Evolutionary conservation across 2,888 invertebrate species (phyloP).

Genomic region (Pristionchus arcanus): DNA sequence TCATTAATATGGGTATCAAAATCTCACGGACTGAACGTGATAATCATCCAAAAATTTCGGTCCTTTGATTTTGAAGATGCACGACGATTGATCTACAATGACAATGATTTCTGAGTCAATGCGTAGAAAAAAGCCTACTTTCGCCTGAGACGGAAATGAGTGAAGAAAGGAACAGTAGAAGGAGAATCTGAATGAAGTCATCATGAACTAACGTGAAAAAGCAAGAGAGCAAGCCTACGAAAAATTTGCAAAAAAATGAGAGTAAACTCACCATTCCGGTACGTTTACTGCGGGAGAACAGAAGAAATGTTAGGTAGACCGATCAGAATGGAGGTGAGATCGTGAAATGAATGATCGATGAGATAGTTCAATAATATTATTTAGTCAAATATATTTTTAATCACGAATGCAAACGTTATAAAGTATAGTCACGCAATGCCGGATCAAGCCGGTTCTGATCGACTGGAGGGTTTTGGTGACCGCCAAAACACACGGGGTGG

Average conservation of each 20-base stretch:
- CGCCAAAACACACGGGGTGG: too few species aligned
- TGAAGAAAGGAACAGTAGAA: not conserved
- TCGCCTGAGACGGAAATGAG: not conserved
- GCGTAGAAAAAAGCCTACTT: not conserved
- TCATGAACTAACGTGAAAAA: not conserved
- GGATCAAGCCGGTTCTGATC: too few species aligned
- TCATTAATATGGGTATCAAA: too few species aligned
- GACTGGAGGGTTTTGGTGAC: too few species aligned
- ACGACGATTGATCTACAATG: not conserved
- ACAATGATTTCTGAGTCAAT: not conserved
- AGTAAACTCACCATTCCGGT: not conserved
- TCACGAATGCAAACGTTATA: too few species aligned
- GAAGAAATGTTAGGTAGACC: not conserved
- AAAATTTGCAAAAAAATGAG: not conserved
- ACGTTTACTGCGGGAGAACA: not conserved
- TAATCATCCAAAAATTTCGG: not conserved
- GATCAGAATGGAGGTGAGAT: not conserved
- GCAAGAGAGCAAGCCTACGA: not conserved
- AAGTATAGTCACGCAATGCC: too few species aligned
- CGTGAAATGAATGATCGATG: not conserved
- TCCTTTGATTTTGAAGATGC: slow-evolving; percentile 2
- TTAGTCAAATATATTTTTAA: not conserved
- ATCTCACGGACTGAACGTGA: not conserved
- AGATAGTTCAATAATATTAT: not conserved
- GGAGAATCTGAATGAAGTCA: not conserved